phyloP scores from a whole-genome alignment of 2,797 vertebrate species.

The Gymnoscopelus microlampas region DNA sequence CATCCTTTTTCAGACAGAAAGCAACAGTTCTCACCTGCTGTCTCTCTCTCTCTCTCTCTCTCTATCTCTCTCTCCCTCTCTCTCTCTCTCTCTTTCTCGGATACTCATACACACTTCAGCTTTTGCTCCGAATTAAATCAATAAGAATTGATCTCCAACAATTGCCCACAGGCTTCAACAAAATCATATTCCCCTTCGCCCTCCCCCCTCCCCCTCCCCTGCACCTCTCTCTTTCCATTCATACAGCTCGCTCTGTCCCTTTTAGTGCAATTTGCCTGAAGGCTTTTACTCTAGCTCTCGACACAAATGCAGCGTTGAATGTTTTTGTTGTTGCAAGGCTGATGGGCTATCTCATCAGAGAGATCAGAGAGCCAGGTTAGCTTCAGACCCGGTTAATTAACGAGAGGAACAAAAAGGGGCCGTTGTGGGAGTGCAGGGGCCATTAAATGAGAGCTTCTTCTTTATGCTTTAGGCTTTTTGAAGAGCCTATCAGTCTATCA shows the following conservation, averaged over 20 bases:
- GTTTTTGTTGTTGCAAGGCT: constrained; percentile 21
- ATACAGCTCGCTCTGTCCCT: not conserved
- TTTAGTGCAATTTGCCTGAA: constrained; percentile 18
- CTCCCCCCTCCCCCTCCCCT: no score
- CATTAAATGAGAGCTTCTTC: constrained; percentile 24
- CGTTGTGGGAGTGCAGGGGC: constrained; percentile 38
- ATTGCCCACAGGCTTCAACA: constrained; percentile 6
- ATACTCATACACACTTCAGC: constrained; percentile 11
- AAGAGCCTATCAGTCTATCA: constrained; percentile 19
- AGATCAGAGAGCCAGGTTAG: constrained; percentile 43
- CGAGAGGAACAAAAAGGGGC: constrained; percentile 47
- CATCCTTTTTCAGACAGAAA: no score
- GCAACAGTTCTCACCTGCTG: constrained; percentile 12
- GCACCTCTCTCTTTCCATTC: not conserved
- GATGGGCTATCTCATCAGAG: constrained; percentile 42
- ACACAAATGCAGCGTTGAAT: constrained; percentile 29
- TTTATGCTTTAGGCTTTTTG: constrained; percentile 4
- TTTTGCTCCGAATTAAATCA: constrained; percentile 15
- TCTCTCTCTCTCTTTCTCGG: constrained; percentile 1
- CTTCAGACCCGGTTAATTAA: constrained; percentile 64
- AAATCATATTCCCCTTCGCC: constrained; percentile 3
- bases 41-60: not conserved
- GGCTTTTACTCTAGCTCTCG: constrained; percentile 8
- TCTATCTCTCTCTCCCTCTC: not conserved
- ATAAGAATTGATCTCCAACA: constrained; percentile 25